Conservation (phyloP, 2,113 vertebrate genomes). For the Zootoca vivipara region DNA sequence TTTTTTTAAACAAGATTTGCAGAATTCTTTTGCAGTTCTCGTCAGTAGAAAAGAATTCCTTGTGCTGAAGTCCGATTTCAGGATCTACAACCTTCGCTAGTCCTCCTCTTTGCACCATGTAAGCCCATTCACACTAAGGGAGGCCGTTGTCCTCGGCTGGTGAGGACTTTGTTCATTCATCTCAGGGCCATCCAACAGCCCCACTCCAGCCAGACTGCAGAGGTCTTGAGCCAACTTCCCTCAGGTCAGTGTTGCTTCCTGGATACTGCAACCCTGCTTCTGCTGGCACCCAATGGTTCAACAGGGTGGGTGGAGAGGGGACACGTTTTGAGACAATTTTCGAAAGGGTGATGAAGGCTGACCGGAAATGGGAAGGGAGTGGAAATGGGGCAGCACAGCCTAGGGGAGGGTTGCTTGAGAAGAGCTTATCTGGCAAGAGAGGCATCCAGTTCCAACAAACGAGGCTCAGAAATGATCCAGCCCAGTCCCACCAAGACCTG, state of each 20-base stretch:
- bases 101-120: neutral
- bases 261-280: neutral
- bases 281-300: neutral
- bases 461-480: constrained; percentile 71
- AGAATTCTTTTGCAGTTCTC: neutral
- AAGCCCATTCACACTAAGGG: neutral
- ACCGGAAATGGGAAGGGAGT: neutral
- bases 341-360: neutral
- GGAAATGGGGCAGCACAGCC: constrained; percentile 8
- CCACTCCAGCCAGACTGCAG: no score
- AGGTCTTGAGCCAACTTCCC: no score
- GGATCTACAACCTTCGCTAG: neutral
- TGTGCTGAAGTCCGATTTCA: neutral
- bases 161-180: no score
- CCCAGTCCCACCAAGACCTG: constrained; percentile 62
- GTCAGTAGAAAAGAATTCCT: neutral
- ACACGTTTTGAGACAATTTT: neutral
- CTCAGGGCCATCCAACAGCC: no score
- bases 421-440: constrained; percentile 79
- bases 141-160: no score
- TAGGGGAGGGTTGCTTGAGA: constrained; percentile 52
- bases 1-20: neutral
- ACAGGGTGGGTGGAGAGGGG: no score
- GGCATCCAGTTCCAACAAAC: constrained; percentile 77
- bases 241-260: constrained; percentile 13